These are phyloP conservation scores for Clanis bilineata DNA, from an alignment of 2,888 invertebrate genomes.

Conservation along the genomic window DNA sequence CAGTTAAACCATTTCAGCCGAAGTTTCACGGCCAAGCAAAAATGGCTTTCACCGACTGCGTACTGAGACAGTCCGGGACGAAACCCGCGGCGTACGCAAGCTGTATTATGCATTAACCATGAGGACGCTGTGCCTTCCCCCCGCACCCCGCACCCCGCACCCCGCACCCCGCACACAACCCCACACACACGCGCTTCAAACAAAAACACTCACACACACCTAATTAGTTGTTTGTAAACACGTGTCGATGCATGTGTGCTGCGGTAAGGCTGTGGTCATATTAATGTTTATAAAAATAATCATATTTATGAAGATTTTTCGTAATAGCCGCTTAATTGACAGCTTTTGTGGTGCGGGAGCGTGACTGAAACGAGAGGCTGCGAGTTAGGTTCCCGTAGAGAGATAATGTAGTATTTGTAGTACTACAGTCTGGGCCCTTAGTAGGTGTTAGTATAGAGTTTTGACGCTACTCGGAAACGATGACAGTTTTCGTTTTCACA, in stretches of 20 bases:
- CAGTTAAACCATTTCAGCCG: not conserved
- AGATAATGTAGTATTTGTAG: no score
- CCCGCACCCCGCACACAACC: slow-evolving; percentile 25
- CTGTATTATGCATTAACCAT: slow-evolving; percentile 86
- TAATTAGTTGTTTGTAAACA: slow-evolving; percentile 78
- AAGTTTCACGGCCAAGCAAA: slow-evolving; percentile 58
- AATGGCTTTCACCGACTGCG: slow-evolving; percentile 69
- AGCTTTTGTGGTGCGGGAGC: no score
- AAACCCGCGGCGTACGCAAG: slow-evolving; percentile 51
- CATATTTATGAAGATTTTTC: not conserved
- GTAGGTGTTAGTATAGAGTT: no score
- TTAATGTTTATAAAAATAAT: slow-evolving; percentile 18
- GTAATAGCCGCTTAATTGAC: not conserved
- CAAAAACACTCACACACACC: slow-evolving; percentile 57
- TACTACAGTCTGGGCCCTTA: no score
- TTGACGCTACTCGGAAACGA: no score
- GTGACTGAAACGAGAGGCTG: no score
- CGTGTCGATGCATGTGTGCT: slow-evolving; percentile 43
- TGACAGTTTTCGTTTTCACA: no score
- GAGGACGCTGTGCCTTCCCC: slow-evolving; percentile 53
- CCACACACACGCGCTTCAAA: slow-evolving; percentile 40
- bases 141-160: slow-evolving; percentile 30
- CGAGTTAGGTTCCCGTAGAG: no score
- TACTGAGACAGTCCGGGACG: slow-evolving; percentile 66
- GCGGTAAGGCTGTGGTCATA: slow-evolving; percentile 32